Conservation (phyloP, 1,140 invertebrate genomes). For the Zaprionus kolodkinae region DNA sequence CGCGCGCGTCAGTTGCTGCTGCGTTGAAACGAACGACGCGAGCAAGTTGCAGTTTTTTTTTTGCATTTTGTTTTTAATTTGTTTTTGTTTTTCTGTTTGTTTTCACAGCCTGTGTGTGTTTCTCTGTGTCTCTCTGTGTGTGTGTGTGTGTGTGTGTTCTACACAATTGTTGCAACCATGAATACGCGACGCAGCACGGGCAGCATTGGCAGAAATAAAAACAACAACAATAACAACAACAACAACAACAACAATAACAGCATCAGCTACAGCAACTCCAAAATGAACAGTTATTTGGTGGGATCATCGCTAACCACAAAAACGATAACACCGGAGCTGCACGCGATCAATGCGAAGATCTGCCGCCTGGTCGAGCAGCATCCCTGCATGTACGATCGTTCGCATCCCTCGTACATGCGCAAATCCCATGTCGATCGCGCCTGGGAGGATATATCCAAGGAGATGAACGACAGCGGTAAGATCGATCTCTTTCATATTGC, state of each 20-base stretch:
- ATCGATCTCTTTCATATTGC: background rate
- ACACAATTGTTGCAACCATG: constrained; percentile 17
- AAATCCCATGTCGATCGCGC: constrained; percentile 64
- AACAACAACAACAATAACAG: constrained; percentile 16
- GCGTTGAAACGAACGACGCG: constrained; percentile 33
- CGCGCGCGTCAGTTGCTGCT: constrained; percentile 35
- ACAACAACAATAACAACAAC: constrained; percentile 11
- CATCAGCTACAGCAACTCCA: constrained; percentile 8
- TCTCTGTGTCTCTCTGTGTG: too few relatives aligned
- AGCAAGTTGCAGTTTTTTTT: constrained; percentile 36
- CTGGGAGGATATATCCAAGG: constrained; percentile 64
- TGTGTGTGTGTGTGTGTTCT: too few relatives aligned
- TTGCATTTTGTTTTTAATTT: constrained; percentile 21
- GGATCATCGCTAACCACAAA: constrained; percentile 19
- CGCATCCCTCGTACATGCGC: constrained; percentile 54
- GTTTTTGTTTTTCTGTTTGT: constrained; percentile 20
- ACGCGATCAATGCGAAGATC: constrained; percentile 65
- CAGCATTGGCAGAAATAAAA: constrained; percentile 23
- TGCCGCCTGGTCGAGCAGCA: constrained; percentile 65
- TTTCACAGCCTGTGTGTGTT: background rate
- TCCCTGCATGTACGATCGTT: constrained; percentile 77
- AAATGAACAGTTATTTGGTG: constrained; percentile 26
- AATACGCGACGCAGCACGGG: constrained; percentile 55
- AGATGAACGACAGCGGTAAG: constrained; percentile 65
- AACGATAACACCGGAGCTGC: constrained; percentile 53